Evolutionary conservation across 2,888 invertebrate genomes (phyloP).

Genomic region (Amphiduros pacificus): DNA sequence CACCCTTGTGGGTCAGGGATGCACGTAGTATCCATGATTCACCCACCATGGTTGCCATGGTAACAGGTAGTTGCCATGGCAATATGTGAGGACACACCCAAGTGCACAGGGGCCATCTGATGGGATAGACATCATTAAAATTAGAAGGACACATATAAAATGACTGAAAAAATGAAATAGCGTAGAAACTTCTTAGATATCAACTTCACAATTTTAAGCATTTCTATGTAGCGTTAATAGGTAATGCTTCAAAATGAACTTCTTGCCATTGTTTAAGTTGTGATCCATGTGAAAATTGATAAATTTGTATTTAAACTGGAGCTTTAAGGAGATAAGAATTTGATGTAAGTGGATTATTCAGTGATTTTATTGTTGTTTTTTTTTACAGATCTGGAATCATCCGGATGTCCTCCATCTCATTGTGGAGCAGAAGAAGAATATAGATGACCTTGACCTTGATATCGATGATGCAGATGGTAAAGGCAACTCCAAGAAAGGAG

Average conservation of each 20-base stretch:
- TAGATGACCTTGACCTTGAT: constrained; percentile 49
- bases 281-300: not conserved
- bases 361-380: not conserved
- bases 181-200: too few relatives aligned
- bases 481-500: constrained; percentile 34
- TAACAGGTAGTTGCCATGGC: constrained; percentile 1
- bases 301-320: not conserved
- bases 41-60: not conserved
- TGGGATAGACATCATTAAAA: too few relatives aligned
- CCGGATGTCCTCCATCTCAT: constrained; percentile 60
- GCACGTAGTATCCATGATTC: too few relatives aligned
- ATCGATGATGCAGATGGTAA: constrained; percentile 39
- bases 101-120: constrained; percentile 4
- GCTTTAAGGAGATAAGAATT: not conserved
- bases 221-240: too few relatives aligned
- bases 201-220: not conserved
- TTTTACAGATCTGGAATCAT: constrained; percentile 63
- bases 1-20: not conserved
- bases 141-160: too few relatives aligned
- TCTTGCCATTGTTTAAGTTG: too few relatives aligned
- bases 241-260: too few relatives aligned
- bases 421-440: constrained; percentile 44
- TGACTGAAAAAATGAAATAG: too few relatives aligned
- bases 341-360: not conserved
- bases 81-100: too few relatives aligned